phyloP scores from a whole-genome alignment of 1,140 invertebrate species.

The Thrips palmi region DNA sequence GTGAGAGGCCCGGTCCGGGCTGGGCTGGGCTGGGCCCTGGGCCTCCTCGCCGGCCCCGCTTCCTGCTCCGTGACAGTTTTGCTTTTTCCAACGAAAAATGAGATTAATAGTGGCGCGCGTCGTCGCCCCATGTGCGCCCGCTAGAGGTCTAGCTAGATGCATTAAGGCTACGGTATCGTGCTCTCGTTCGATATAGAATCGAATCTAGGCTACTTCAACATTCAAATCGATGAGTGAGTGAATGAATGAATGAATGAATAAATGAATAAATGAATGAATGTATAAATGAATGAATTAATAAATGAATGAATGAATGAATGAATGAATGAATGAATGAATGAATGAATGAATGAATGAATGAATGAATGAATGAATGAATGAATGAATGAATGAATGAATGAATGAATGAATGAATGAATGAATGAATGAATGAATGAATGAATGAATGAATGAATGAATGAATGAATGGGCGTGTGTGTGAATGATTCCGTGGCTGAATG shows the following conservation, averaged over 20 bases:
- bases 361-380: conserved; percentile 9
- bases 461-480: neutral
- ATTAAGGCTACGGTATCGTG: too few species aligned
- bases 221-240: too few species aligned
- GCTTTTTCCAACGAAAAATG: too few species aligned
- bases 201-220: too few species aligned
- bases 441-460: neutral
- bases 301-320: conserved; percentile 11
- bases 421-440: neutral
- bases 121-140: too few species aligned
- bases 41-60: too few species aligned
- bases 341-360: conserved; percentile 10
- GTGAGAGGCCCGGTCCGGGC: too few species aligned
- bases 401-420: conserved; percentile 1
- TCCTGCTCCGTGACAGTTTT: too few species aligned
- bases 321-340: conserved; percentile 7
- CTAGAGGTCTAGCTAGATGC: too few species aligned
- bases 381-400: conserved; percentile 4
- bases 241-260: neutral
- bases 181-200: too few species aligned
- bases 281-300: conserved; percentile 6
- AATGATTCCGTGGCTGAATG: neutral
- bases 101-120: too few species aligned
- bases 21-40: too few species aligned
- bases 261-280: neutral